Evolutionary conservation across 2,113 vertebrate species (phyloP), one percentile per base, ranked within the genome.

Genomic region (Circaetus gallicus): DNA sequence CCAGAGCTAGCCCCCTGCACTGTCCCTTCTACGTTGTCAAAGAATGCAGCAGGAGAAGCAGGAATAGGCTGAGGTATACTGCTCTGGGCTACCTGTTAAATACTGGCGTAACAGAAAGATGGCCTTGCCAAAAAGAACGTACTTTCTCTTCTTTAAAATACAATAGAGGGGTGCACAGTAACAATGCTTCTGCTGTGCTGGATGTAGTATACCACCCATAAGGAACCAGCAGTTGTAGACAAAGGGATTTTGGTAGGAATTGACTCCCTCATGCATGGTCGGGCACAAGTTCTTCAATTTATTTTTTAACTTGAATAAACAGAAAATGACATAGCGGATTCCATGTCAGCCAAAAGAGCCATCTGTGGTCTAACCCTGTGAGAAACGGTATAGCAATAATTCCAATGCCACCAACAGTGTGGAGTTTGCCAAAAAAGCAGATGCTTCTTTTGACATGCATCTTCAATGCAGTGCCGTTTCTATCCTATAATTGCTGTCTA

Each of bases 341-440:
- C 91, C 59, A 63, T 92, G 93, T 98, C 94, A 96, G 97, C 97
- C 97, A 98, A 95, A 96, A 98, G 95, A 95, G 79, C 96, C 95
- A 92, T 98, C 97, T 96, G 95, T 94, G 93, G 74, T 86, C 83
- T 97, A 82, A 97, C 83, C 86, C 95, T 95, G 82, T 86, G 89
- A 94, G 95, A 95, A 96, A 97, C 93, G 87, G 94, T 82, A 69
- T 94, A 96, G 86, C 95, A 90, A 42, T 94, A 96, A 93, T 97
- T 95, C 87, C 91, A 96, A 14, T 96, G 95, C 95, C 96, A 97
- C 97, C 94, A 95, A 94, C 67, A 95, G 92, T 22, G 52, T 70
- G 88, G 69, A 83, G 89, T 94, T 93, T 98, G 97, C 97, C 97
- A 97, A 93, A 97, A 95, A 97, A 97, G 66, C 97, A 98, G 97